Evolutionary conservation across 2,113 vertebrate species (phyloP).

Genomic region (Siniperca chuatsi): DNA sequence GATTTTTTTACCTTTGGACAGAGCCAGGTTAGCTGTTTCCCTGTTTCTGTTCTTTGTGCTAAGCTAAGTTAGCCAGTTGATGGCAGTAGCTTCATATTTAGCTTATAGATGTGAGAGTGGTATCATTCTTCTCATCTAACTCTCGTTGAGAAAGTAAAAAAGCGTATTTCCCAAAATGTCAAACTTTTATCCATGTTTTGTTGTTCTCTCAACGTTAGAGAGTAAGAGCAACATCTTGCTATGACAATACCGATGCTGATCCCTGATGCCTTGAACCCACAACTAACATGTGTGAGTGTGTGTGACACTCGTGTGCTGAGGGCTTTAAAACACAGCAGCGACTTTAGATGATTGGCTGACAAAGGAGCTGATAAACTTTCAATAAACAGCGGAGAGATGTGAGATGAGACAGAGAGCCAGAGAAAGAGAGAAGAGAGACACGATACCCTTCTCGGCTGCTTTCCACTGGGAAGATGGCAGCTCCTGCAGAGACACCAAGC

Average conservation of each 20-base stretch:
- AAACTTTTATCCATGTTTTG: no score
- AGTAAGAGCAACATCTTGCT: background rate
- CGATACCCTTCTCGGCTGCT: constrained; percentile 68
- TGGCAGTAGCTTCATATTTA: background rate
- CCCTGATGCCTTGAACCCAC: constrained; percentile 2
- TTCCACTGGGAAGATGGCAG: constrained; percentile 75
- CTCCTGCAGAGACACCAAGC: constrained; percentile 75
- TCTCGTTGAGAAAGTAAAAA: background rate
- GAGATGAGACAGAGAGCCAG: constrained; percentile 36
- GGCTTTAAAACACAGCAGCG: constrained; percentile 45
- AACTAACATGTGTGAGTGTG: constrained; percentile 21
- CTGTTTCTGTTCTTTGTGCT: background rate
- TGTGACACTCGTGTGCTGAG: constrained; percentile 5
- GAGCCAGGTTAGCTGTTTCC: background rate
- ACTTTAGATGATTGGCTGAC: constrained; percentile 43
- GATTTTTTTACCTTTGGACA: background rate
- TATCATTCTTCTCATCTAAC: background rate
- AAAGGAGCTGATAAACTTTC: constrained; percentile 63
- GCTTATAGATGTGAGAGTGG: background rate
- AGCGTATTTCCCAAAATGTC: background rate
- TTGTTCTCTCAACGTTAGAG: no score
- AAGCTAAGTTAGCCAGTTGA: no score
- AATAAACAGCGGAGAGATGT: constrained; percentile 61
- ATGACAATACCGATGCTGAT: background rate
- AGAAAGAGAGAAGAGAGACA: constrained; percentile 53